Evolutionary conservation across 2,113 vertebrate species (phyloP).

Genomic region (Macquaria ambigua): DNA sequence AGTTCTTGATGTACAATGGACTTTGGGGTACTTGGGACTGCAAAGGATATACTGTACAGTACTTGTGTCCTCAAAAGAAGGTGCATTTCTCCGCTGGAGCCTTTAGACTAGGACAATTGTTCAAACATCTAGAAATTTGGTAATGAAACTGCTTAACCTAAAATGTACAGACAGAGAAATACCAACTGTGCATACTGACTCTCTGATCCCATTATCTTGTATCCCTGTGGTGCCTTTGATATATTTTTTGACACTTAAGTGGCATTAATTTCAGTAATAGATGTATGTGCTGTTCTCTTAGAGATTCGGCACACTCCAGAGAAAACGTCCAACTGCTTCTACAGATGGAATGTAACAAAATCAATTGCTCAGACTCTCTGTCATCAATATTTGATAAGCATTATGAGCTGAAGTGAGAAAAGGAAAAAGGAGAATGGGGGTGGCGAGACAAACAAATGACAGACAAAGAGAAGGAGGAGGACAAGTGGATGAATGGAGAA

Average conservation of each 20-base stretch:
- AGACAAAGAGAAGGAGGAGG: neutral
- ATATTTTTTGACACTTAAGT: neutral
- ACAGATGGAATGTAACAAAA: constrained; percentile 40
- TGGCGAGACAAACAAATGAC: neutral
- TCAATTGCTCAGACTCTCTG: constrained; percentile 34
- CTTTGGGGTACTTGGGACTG: too few species aligned
- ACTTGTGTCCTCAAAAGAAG: too few species aligned
- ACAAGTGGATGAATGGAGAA: neutral
- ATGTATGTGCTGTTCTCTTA: neutral
- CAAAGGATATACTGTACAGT: too few species aligned
- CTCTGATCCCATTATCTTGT: too few species aligned
- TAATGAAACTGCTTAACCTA: too few species aligned
- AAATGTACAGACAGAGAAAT: too few species aligned
- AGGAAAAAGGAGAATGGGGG: neutral
- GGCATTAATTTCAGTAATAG: neutral
- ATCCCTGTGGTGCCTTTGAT: too few species aligned
- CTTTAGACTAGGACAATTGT: too few species aligned
- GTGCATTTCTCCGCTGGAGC: too few species aligned
- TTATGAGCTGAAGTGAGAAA: constrained; percentile 19
- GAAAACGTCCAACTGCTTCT: constrained; percentile 26
- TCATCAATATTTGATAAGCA: constrained; percentile 55
- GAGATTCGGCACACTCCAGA: neutral
- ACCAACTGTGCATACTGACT: too few species aligned
- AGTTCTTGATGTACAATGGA: too few species aligned
- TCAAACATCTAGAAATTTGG: too few species aligned